Conservation (phyloP, 2,797 vertebrate species). For the Rhynchonycteris naso region DNA sequence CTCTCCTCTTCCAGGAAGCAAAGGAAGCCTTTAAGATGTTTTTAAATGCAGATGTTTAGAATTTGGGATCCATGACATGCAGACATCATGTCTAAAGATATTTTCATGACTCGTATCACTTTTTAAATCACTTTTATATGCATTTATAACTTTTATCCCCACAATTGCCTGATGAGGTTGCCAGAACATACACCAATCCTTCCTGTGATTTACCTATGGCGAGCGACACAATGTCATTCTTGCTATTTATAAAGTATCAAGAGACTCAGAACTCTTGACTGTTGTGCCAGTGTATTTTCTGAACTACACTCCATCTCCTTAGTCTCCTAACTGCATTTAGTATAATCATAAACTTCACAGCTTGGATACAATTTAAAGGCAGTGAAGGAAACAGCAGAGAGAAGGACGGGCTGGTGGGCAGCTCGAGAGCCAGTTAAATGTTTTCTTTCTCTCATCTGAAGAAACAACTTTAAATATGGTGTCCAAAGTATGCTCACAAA, state of each 20-base stretch:
- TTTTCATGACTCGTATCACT: neutral
- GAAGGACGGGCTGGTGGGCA: neutral
- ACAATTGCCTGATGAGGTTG: neutral
- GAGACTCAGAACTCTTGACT: neutral
- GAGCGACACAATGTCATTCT: neutral
- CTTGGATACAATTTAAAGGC: neutral
- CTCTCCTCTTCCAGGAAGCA: neutral
- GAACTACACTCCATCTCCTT: neutral
- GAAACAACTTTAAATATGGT: neutral
- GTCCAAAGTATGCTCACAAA: neutral
- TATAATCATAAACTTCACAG: neutral
- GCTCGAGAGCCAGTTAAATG: neutral
- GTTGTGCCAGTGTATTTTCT: neutral
- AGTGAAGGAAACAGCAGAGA: neutral
- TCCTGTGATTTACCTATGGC: constrained; percentile 2
- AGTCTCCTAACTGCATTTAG: neutral
- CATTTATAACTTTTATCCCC: constrained; percentile 44
- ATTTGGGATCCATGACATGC: neutral
- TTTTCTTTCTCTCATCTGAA: neutral
- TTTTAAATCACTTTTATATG: constrained; percentile 16
- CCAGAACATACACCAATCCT: neutral
- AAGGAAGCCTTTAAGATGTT: neutral
- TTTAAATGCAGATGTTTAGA: neutral
- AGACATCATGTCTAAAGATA: neutral
- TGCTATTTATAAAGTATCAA: constrained; percentile 34